Conservation (phyloP, 2,888 invertebrate species). For the Drosophila trichaetosa region DNA sequence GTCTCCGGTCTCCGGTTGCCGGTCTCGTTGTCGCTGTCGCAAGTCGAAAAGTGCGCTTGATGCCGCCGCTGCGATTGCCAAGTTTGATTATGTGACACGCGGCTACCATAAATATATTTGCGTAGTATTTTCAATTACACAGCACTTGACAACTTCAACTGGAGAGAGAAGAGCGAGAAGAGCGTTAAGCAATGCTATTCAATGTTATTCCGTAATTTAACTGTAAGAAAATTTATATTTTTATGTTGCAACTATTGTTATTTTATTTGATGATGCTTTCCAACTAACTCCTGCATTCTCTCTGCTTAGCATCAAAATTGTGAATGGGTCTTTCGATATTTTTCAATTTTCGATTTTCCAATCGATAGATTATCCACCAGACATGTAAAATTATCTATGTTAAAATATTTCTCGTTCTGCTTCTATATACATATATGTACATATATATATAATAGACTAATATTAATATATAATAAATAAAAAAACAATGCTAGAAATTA, state of each 20-base stretch:
- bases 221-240: not conserved
- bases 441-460: no score
- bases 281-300: not conserved
- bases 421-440: no score
- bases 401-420: no score
- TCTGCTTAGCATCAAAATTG: not conserved
- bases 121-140: not conserved
- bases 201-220: not conserved
- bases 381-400: not conserved
- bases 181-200: not conserved
- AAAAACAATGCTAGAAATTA: no score
- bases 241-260: not conserved
- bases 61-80: slow-evolving; percentile 61
- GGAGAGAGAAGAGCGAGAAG: not conserved
- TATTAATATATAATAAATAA: no score
- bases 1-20: not conserved
- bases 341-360: not conserved
- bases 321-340: not conserved
- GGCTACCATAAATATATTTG: slow-evolving; percentile 69
- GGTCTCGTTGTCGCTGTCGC: slow-evolving; percentile 28
- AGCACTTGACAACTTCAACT: not conserved
- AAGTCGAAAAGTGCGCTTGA: slow-evolving; percentile 48
- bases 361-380: not conserved
- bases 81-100: slow-evolving; percentile 76
- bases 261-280: not conserved